Evolutionary conservation across 1,140 invertebrate species (phyloP), one percentile per base, ranked within the genome.

Genomic region (Drosophila ercepeae): DNA sequence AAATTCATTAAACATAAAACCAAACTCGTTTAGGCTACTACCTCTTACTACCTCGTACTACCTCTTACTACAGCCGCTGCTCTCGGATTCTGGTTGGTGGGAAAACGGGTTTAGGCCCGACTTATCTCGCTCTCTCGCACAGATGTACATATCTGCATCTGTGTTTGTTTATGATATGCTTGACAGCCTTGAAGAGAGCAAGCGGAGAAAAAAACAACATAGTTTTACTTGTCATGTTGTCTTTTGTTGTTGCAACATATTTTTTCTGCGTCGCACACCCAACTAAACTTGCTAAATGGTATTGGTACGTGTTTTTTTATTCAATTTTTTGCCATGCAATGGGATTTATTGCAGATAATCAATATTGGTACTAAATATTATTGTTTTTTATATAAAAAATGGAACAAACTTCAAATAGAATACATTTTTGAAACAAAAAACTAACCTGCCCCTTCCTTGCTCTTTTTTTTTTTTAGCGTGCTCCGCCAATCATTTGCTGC

Each of bases 111-210:
- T 79, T 79, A 55, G 67, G 53, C 70, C 44, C n/a, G 27, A 25
- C 50, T 65, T 70, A 7, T 32, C 9, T 27, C 0, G 8, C 9
- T 29, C 61, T 67, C 53, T 72, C 39, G 55, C 42, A 44, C 44
- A 39, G 9, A 51, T 57, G 36, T 48, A n/a, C n/a, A n/a, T n/a
- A 48, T 41, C 25, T 29, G 53, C 50, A 21, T 58, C 27, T 50
- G 23, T 60, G 42, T 55, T 29, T 53, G 21, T 63, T 25, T 36
- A 51, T 49, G 70, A 58, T 53, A 48, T 61, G 46, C 19, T 39
- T 65, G 75, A 83, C 78, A 83, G 78, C 78, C 78, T 83, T 83
- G 78, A 83, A 75, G 79, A 83, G 78, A 83, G 70, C 44, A 49
- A 44, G 29, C 27, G 19, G 29, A 42, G 42, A 52, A 70, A 59